Evolutionary conservation across 1,140 invertebrate species (phyloP).

Genomic region (Zaprionus ghesquierei): DNA sequence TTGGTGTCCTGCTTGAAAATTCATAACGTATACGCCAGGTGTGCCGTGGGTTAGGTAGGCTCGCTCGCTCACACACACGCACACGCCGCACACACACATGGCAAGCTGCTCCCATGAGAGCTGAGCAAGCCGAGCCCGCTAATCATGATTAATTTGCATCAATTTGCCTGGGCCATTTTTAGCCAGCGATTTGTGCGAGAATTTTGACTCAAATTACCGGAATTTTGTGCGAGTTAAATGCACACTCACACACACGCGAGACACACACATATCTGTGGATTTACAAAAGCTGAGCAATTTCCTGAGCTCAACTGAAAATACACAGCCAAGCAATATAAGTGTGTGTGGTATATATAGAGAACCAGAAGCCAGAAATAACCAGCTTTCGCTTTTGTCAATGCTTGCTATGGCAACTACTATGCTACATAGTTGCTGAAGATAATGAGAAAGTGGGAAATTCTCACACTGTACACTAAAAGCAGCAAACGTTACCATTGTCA

Average conservation of each 20-base stretch:
- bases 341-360: background rate
- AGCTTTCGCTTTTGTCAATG: background rate
- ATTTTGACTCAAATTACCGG: slow-evolving; percentile 18
- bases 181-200: slow-evolving; percentile 45
- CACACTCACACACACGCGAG: background rate
- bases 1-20: slow-evolving; percentile 26
- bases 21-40: slow-evolving; percentile 55
- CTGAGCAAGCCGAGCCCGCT: slow-evolving; percentile 20
- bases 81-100: slow-evolving; percentile 5
- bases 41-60: slow-evolving; percentile 3
- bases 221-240: slow-evolving; percentile 5
- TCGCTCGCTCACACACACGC: slow-evolving; percentile 15
- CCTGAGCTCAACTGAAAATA: background rate
- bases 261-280: background rate
- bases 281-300: background rate
- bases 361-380: background rate
- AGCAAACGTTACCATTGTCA: background rate
- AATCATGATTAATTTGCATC: slow-evolving; percentile 80
- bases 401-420: background rate
- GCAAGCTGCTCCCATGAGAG: background rate
- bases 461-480: background rate
- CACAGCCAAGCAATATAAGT: background rate
- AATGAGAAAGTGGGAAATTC: background rate
- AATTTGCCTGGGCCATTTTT: slow-evolving; percentile 69
- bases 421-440: background rate